Base-by-base conservation (phyloP, 2,888 invertebrate species). In the Cordilura impudica region DNA sequence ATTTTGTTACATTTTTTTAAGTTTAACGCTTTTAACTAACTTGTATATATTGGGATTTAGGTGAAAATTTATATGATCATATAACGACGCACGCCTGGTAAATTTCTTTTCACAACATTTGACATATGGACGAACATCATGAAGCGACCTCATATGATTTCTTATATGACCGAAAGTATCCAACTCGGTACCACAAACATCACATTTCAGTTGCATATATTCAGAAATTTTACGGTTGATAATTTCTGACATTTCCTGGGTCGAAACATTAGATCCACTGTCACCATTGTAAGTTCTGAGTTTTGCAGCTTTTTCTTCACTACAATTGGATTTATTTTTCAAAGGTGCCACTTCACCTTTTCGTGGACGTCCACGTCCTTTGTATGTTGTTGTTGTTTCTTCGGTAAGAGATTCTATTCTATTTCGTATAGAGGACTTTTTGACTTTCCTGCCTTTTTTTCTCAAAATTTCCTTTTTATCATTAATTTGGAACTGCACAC, bases 31-130 rank as follows among this genome's bases (percentile, higher is more conserved):
- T 23, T n/a, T n/a, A n/a, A 12, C 29, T 6, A 49, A 49, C 61
- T 31, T 63, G 61, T 47, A 63, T 19, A 29, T 49, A 31, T 87
- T 86, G 0, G 89, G 88, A 70, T 89, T 84, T 54, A 88, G 81
- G 79, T 89, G 89, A 0, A 84, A 84, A 0, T 84, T 84, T 60
- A 89, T 81, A 58, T 89, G 89, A 65, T 89, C 89, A 0, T 88
- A 85, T 3, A 89, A 84, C 1, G 84, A 80, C 0, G 87, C 86
- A 0, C 88, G 84, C 60, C 87, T 87, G 4, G 82, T 82, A 12
- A 87, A 87, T 79, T 88, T 88, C 5, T 84, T 85, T 21, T 85
- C 84, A 53, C 89, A 89, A 63, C 89, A 89, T n/a, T 83, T 66
- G 0, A 87, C 84, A 76, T 85, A 89, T 86, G 85, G 12, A 84